Conservation (phyloP, 1,140 invertebrate genomes). For the Drosophila arizonae region DNA sequence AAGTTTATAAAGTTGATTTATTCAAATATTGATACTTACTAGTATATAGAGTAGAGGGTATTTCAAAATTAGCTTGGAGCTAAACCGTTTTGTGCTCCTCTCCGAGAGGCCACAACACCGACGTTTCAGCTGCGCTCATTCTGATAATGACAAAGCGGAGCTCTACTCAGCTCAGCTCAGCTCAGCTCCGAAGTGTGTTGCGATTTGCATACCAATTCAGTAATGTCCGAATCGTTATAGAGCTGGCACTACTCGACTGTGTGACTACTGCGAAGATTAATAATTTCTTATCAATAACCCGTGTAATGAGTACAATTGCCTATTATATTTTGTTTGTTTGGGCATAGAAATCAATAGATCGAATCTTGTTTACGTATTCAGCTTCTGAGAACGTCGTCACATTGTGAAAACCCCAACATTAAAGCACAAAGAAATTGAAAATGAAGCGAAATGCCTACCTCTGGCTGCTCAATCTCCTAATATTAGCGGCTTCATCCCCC, state of each 20-base stretch:
- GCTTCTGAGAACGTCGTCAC: slow-evolving; percentile 38
- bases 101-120: slow-evolving; percentile 8
- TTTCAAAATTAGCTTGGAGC: slow-evolving; percentile 1
- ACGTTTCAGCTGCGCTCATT: slow-evolving; percentile 28
- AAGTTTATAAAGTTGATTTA: too few species aligned
- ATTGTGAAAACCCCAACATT: slow-evolving; percentile 22
- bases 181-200: slow-evolving; percentile 29
- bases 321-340: slow-evolving; percentile 23
- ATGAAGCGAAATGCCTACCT: slow-evolving; percentile 44
- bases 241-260: slow-evolving; percentile 19
- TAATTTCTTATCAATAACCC: slow-evolving; percentile 56
- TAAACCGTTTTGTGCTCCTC: not conserved
- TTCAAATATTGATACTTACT: too few species aligned
- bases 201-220: slow-evolving; percentile 45
- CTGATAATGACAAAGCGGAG: slow-evolving; percentile 47
- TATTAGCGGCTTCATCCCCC: slow-evolving; percentile 29
- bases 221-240: slow-evolving; percentile 35
- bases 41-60: slow-evolving; percentile 13
- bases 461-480: slow-evolving; percentile 42
- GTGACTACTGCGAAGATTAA: slow-evolving; percentile 1
- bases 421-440: slow-evolving; percentile 44
- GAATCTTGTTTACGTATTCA: slow-evolving; percentile 15
- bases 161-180: slow-evolving; percentile 28
- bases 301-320: slow-evolving; percentile 46
- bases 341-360: not conserved